These are phyloP conservation scores for Agrotis ipsilon DNA, from an alignment of 2,888 invertebrate species.

Conservation along the genomic window DNA sequence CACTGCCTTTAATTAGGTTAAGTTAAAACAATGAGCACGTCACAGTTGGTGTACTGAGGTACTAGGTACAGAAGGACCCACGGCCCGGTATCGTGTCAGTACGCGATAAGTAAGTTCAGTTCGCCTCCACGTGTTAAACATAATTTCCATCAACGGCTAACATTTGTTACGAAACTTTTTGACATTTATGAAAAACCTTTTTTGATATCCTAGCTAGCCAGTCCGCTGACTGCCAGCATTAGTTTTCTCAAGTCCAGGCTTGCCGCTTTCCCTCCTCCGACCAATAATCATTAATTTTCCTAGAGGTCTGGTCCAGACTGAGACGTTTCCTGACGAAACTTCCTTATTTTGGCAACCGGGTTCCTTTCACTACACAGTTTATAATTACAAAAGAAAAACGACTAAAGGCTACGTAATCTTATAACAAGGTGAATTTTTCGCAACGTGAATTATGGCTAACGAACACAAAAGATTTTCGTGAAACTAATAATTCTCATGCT, in stretches of 20 bases:
- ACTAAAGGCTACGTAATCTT: conserved; percentile 19
- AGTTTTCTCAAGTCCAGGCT: conserved; percentile 52
- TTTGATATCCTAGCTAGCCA: conserved; percentile 27
- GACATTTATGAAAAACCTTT: conserved; percentile 49
- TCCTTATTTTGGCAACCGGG: conserved; percentile 56
- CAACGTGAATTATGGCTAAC: conserved; percentile 44
- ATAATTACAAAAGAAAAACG: conserved; percentile 56
- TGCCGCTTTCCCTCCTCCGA: conserved; percentile 44
- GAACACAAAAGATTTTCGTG: conserved; percentile 51
- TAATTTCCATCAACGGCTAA: conserved; percentile 15
- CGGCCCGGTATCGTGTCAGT: conserved; percentile 18
- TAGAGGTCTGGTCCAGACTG: conserved; percentile 65
- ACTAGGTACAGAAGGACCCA: conserved; percentile 13
- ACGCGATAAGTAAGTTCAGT: conserved; percentile 11
- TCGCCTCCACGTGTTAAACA: conserved; percentile 9
- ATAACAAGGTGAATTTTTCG: conserved; percentile 31
- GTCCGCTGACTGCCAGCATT: conserved; percentile 43
- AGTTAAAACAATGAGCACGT: neutral
- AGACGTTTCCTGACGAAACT: conserved; percentile 69
- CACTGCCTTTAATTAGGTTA: no score
- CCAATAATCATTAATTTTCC: conserved; percentile 74
- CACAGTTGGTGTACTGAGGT: conserved; percentile 19
- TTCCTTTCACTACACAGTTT: conserved; percentile 53
- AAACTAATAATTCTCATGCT: conserved; percentile 50
- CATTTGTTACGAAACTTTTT: conserved; percentile 43